phyloP scores from a whole-genome alignment of 2,888 invertebrate species.

The Dusona sp. region DNA sequence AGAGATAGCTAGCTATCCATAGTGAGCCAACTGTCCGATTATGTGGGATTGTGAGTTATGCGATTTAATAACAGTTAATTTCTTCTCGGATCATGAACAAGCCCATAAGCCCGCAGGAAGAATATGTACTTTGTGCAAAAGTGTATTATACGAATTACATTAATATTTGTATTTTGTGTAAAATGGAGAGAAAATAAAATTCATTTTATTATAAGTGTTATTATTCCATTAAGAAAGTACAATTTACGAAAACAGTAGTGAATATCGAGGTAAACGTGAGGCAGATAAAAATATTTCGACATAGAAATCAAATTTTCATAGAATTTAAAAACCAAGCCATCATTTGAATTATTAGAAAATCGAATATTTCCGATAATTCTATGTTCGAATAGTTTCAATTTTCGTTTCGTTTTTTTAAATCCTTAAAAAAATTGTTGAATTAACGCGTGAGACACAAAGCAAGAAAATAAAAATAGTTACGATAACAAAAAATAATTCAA shows the following conservation, averaged over 20 bases:
- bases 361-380: no score
- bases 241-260: background rate
- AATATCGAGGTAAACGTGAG: background rate
- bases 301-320: background rate
- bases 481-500: background rate
- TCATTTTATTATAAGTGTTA: background rate
- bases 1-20: no score
- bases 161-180: conserved; percentile 14
- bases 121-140: conserved; percentile 21
- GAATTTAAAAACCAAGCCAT: no score
- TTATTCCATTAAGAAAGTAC: background rate
- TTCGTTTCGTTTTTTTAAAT: no score
- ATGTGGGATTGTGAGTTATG: conserved; percentile 32
- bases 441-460: background rate
- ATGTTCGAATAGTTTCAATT: no score
- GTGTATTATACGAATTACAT: conserved; percentile 37
- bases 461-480: background rate
- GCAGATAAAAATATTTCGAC: background rate
- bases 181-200: background rate
- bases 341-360: no score
- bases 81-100: conserved; percentile 65
- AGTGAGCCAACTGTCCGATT: conserved; percentile 15
- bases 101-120: conserved; percentile 1
- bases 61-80: conserved; percentile 66
- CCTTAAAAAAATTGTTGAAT: no score